Conservation (phyloP, 2,888 invertebrate genomes). For the Enchytraeus crypticus region DNA sequence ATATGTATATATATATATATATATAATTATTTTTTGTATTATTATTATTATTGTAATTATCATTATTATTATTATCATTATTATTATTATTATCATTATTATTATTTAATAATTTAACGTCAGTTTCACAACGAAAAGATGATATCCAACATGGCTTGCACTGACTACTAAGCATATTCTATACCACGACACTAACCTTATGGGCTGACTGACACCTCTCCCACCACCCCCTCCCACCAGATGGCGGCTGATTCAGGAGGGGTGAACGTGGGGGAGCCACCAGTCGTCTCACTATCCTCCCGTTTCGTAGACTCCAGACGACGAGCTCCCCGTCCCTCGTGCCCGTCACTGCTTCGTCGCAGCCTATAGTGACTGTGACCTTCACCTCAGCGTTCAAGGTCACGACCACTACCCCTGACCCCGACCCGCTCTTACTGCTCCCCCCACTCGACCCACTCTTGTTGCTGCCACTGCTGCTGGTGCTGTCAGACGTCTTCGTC, state of each 20-base stretch:
- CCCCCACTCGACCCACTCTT: too few relatives aligned
- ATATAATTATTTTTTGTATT: too few relatives aligned
- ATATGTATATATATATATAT: too few relatives aligned
- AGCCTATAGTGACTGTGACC: neutral
- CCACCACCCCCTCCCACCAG: neutral
- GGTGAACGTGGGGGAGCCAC: neutral
- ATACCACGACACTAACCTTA: neutral
- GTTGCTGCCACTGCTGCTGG: neutral
- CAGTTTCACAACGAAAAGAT: too few relatives aligned
- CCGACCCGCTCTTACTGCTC: too few relatives aligned
- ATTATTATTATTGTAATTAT: too few relatives aligned
- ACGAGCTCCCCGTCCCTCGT: neutral
- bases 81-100: too few relatives aligned
- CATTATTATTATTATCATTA: too few relatives aligned
- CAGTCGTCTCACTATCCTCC: neutral
- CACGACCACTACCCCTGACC: neutral
- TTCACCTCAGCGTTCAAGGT: neutral
- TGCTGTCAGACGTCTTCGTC: neutral
- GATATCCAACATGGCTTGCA: too few relatives aligned
- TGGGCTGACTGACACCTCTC: neutral
- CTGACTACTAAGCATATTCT: too few relatives aligned
- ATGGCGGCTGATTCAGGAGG: neutral
- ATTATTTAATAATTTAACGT: too few relatives aligned
- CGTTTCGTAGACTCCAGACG: neutral
- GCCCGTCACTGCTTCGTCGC: neutral